These are phyloP conservation scores for Platycnemis pennipes DNA, from an alignment of 2,888 invertebrate genomes.

Conservation along the genomic window DNA sequence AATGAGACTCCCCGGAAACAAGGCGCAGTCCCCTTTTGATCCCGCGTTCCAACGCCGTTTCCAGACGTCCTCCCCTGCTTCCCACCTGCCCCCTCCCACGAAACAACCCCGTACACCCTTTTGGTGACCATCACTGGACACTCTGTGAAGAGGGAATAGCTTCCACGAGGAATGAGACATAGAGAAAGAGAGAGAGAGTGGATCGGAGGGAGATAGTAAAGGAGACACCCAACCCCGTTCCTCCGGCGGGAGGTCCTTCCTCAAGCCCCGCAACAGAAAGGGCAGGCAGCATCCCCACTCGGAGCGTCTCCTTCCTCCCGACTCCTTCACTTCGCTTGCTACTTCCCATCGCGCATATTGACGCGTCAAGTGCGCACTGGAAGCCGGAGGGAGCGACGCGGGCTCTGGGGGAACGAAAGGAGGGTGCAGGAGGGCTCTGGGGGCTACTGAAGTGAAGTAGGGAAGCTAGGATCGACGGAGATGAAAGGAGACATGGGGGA, in stretches of 20 bases:
- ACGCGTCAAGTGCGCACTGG: slow-evolving; percentile 45
- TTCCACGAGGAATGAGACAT: slow-evolving; percentile 69
- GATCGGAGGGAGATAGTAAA: background rate
- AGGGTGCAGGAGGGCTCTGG: background rate
- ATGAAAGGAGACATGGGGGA: background rate
- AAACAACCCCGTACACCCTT: background rate
- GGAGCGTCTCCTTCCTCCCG: background rate
- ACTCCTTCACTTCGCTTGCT: background rate
- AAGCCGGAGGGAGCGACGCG: background rate
- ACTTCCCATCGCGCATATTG: slow-evolving; percentile 34
- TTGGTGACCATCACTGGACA: slow-evolving; percentile 41
- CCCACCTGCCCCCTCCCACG: slow-evolving; percentile 60
- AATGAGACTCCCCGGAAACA: slow-evolving; percentile 47
- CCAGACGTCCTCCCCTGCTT: slow-evolving; percentile 71
- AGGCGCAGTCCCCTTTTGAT: slow-evolving; percentile 14
- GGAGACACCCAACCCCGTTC: background rate
- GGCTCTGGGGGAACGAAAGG: background rate
- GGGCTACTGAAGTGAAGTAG: background rate
- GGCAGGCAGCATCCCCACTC: background rate
- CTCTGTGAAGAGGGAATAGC: slow-evolving; percentile 70
- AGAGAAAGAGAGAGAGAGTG: slow-evolving; percentile 70
- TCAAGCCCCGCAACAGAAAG: background rate
- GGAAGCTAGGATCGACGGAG: background rate
- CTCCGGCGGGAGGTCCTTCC: background rate
- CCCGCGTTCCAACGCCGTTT: slow-evolving; percentile 77